phyloP scores from a whole-genome alignment of 2,888 invertebrate genomes.

The Tetragnatha montana region DNA sequence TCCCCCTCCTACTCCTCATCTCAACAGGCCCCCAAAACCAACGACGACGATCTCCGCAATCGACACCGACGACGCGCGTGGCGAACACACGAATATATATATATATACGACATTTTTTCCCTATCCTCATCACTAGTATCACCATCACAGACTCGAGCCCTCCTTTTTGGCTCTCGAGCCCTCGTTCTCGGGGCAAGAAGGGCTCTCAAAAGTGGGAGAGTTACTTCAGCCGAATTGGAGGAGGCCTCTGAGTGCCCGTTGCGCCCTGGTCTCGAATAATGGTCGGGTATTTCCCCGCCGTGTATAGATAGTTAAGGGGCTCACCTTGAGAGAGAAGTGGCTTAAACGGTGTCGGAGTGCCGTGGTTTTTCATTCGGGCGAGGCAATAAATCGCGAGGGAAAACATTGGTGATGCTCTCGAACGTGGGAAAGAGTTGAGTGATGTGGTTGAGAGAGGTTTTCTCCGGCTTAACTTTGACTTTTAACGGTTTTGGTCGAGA shows the following conservation, averaged over 20 bases:
- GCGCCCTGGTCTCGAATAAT: conserved; percentile 47
- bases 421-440: not conserved
- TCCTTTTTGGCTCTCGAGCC: conserved; percentile 61
- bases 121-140: conserved; percentile 11
- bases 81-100: conserved; percentile 15
- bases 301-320: conserved; percentile 46
- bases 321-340: conserved; percentile 35
- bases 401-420: not conserved
- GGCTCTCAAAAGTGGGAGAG: conserved; percentile 66
- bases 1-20: not conserved
- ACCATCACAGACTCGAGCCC: not conserved
- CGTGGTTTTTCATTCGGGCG: not conserved
- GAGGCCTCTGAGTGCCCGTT: conserved; percentile 43
- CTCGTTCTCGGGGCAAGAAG: conserved; percentile 33
- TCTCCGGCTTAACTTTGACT: not conserved
- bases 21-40: not conserved
- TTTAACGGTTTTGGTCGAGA: not conserved
- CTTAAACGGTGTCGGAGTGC: not conserved
- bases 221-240: conserved; percentile 68
- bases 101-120: not conserved
- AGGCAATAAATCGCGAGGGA: not conserved
- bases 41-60: not conserved
- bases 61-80: conserved; percentile 15
- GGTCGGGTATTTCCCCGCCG: conserved; percentile 51
- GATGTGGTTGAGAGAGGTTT: not conserved